Evolutionary conservation across 2,888 invertebrate genomes (phyloP).

Genomic region (Carcina quercana): DNA sequence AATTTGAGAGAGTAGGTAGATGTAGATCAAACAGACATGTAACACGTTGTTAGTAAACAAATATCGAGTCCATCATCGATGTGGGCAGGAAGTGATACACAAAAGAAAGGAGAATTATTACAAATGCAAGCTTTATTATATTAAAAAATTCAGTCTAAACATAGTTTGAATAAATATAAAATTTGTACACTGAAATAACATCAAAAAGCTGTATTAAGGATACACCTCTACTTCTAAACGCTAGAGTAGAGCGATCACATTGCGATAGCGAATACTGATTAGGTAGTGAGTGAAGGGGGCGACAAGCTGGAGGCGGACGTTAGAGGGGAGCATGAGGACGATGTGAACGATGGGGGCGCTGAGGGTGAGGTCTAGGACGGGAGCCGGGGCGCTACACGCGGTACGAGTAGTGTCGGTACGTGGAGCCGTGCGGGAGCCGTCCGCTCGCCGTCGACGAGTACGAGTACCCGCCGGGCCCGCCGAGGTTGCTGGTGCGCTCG

Average conservation of each 20-base stretch:
- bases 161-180: slow-evolving; percentile 45
- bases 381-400: slow-evolving; percentile 79
- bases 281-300: slow-evolving; percentile 39
- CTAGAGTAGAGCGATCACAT: slow-evolving; percentile 63
- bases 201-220: slow-evolving; percentile 46
- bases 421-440: slow-evolving; percentile 87
- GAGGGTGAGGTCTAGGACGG: no score
- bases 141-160: slow-evolving; percentile 62
- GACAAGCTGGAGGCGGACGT: slow-evolving; percentile 23
- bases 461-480: slow-evolving; percentile 89
- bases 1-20: slow-evolving; percentile 2
- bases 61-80: slow-evolving; percentile 58
- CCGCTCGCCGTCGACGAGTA: slow-evolving; percentile 87
- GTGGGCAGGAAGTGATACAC: slow-evolving; percentile 32
- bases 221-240: slow-evolving; percentile 52
- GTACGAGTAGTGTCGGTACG: slow-evolving; percentile 90
- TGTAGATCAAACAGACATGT: slow-evolving; percentile 15
- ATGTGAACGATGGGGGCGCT: no score
- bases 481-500: slow-evolving; percentile 81
- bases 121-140: slow-evolving; percentile 71
- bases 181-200: slow-evolving; percentile 41
- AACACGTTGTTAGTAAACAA: slow-evolving; percentile 41
- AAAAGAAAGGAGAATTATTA: slow-evolving; percentile 45
- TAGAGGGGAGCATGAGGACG: slow-evolving; percentile 23
- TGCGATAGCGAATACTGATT: slow-evolving; percentile 68